Evolutionary conservation across 1,140 invertebrate genomes (phyloP).

Genomic region (Leptonema lineaticorne): DNA sequence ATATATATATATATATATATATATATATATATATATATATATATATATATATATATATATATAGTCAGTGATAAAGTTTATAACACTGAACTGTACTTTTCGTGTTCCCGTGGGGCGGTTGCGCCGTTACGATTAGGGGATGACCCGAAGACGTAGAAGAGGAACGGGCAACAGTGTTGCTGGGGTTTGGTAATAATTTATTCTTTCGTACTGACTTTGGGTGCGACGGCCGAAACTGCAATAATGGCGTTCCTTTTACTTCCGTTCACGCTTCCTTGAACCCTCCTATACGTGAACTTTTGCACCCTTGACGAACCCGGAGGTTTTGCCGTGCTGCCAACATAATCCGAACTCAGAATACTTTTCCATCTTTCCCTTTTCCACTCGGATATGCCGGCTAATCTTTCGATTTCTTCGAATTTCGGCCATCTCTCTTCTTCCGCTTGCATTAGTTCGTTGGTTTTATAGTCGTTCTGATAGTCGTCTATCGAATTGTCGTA

Average conservation of each 20-base stretch:
- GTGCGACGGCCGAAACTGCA: constrained; percentile 36
- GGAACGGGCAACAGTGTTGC: not conserved
- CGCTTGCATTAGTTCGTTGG: not conserved
- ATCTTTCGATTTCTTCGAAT: constrained; percentile 38
- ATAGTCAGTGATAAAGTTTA: not conserved
- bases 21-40: not conserved
- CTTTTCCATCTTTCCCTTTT: constrained; percentile 38
- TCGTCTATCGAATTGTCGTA: constrained; percentile 5
- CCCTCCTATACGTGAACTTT: constrained; percentile 39
- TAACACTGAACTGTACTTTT: not conserved
- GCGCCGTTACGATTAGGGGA: not conserved
- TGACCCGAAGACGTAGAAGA: not conserved
- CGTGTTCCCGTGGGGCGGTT: not conserved
- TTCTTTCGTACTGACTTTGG: constrained; percentile 34
- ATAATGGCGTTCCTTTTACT: constrained; percentile 40
- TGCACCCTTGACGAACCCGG: constrained; percentile 28
- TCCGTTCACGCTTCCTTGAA: constrained; percentile 34
- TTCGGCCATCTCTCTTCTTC: constrained; percentile 36
- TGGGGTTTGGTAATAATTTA: constrained; percentile 22
- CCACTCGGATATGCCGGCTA: constrained; percentile 38
- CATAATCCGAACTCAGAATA: not conserved
- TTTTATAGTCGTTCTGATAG: constrained; percentile 18
- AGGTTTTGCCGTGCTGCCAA: constrained; percentile 32
- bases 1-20: too few species aligned
- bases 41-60: not conserved